phyloP scores from a whole-genome alignment of 2,113 vertebrate genomes.

The Chroicocephalus ridibundus region DNA sequence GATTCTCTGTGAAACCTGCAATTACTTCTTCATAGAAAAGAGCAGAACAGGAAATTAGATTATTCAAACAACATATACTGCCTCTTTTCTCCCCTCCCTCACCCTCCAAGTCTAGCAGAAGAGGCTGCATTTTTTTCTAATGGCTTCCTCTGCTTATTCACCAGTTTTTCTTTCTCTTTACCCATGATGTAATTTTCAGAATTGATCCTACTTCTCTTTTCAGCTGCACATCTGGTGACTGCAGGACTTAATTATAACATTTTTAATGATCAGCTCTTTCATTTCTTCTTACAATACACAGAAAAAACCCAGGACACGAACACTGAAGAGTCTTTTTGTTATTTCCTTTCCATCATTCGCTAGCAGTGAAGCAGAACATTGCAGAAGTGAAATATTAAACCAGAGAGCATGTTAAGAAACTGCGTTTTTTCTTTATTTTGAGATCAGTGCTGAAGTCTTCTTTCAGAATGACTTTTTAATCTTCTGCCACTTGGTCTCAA shows the following conservation, averaged over 20 bases:
- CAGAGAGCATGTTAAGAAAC: background rate
- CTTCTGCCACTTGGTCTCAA: background rate
- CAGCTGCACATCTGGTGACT: background rate
- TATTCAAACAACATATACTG: background rate
- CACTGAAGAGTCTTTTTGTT: background rate
- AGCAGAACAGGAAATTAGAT: background rate
- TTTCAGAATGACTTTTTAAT: constrained; percentile 5
- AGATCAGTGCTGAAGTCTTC: background rate
- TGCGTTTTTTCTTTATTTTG: background rate
- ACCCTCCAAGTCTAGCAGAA: background rate
- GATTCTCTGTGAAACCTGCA: background rate
- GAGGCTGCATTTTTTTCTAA: background rate
- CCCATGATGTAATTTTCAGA: background rate
- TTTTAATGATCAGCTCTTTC: background rate
- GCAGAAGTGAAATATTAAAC: constrained; percentile 1
- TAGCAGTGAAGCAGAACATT: background rate
- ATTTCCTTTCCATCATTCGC: background rate
- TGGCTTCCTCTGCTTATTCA: background rate
- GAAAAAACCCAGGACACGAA: background rate
- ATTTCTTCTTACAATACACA: background rate
- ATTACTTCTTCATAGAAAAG: background rate
- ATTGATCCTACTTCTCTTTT: background rate
- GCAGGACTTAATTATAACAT: background rate
- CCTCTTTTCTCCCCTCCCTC: background rate
- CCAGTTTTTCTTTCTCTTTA: background rate